Evolutionary conservation across 2,797 vertebrate genomes (phyloP).

Genomic region (Sciurus vulgaris): DNA sequence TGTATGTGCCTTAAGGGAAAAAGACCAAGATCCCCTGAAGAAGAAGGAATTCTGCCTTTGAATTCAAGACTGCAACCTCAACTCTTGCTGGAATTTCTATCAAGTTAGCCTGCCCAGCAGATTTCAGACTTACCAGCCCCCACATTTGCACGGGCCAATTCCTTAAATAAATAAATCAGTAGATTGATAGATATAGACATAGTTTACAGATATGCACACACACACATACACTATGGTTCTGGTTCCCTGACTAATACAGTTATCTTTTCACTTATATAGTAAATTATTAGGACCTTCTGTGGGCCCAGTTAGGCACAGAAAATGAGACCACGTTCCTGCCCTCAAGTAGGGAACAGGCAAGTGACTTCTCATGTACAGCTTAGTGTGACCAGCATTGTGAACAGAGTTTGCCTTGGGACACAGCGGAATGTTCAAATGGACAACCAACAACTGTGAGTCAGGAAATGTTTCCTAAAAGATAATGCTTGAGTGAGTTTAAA

Average conservation of each 20-base stretch:
- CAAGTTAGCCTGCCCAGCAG: background rate
- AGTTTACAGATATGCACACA: background rate
- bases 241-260: background rate
- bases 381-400: background rate
- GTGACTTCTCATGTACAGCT: background rate
- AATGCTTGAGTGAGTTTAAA: background rate
- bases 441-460: background rate
- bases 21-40: background rate
- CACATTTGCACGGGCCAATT: no score
- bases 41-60: background rate
- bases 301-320: background rate
- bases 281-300: background rate
- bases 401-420: background rate
- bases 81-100: background rate
- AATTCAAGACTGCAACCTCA: background rate
- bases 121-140: background rate
- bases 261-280: background rate
- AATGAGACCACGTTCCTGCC: background rate
- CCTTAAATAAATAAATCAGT: background rate
- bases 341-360: background rate
- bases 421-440: background rate
- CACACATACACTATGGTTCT: background rate
- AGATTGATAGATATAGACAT: background rate
- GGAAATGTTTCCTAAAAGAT: background rate
- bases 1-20: background rate